Evolutionary conservation across 2,888 invertebrate species (phyloP), one percentile per base, ranked within the genome.

Genomic region (Helleia helle): DNA sequence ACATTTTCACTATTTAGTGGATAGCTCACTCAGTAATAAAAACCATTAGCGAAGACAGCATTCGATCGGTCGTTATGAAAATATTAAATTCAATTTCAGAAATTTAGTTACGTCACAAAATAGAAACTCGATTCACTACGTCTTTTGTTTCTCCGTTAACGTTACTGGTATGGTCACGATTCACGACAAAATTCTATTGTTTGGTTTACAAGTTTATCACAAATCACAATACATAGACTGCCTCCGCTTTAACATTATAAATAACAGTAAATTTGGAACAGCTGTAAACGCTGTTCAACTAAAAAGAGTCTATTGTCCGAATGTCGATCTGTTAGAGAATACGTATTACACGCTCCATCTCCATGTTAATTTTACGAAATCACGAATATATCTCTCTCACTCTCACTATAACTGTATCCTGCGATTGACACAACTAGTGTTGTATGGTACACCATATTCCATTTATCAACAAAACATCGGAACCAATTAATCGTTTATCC

Each of bases 81-180:
- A 22, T 8, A 22, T 6, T 22, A 5, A 2, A 22, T 22, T 5
- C 5, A 13, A 14, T 14, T 29, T 18, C n/a, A 11, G 9, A 70
- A 70, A 62, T 69, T 61, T 61, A 73, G 69, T 84, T 84, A 83
- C 83, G 83, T 84, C 83, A 84, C 69, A 59, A 47, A 62, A 63
- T 47, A 46, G 47, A 59, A 62, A 48, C 52, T 57, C n/a, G 51
- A 55, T 50, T 48, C 51, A 52, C 52, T 46, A 46, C 43, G 48
- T 48, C 48, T 53, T 53, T 58, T 54, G 49, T 58, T 51, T 53
- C 46, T 46, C 47, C 39, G 42, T 43, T 44, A 47, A 46, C 47
- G 38, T 26, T 39, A 42, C 38, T 40, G 25, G 31, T 14, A 25
- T 15, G 17, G 25, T 14, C 18, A 12, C 18, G 14, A 38, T 25